phyloP scores from a whole-genome alignment of 2,888 invertebrate genomes.

The Rhagium mordax region DNA sequence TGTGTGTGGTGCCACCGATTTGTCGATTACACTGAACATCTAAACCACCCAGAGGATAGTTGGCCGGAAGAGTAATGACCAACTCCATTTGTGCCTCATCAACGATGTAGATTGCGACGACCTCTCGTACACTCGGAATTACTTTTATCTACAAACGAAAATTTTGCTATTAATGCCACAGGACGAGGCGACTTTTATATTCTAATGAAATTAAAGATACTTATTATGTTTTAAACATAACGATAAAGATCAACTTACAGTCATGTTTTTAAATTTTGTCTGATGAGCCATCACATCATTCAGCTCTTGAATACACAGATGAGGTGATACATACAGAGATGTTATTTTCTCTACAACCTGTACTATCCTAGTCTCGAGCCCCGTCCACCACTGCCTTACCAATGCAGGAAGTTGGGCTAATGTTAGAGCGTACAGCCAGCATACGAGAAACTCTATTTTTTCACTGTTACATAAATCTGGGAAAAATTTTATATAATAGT shows the following conservation, averaged over 20 bases:
- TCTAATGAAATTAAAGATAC: too few species aligned
- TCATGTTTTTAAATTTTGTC: constrained; percentile 77
- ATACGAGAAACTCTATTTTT: constrained; percentile 73
- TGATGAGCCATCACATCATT: constrained; percentile 73
- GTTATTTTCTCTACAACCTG: constrained; percentile 81
- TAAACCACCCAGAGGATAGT: constrained; percentile 88
- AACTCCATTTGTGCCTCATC: constrained; percentile 89
- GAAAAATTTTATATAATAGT: too few species aligned
- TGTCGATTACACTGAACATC: constrained; percentile 80
- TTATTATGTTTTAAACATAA: too few species aligned
- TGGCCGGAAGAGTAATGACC: constrained; percentile 81
- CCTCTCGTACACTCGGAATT: constrained; percentile 82
- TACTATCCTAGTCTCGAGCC: constrained; percentile 76
- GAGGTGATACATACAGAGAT: constrained; percentile 78
- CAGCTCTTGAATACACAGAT: constrained; percentile 79
- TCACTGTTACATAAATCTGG: constrained; percentile 63
- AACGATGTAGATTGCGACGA: constrained; percentile 85
- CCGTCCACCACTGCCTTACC: constrained; percentile 85
- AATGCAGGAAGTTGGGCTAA: constrained; percentile 80
- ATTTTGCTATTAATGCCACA: too few species aligned
- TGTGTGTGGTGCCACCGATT: constrained; percentile 80
- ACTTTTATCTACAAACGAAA: constrained; percentile 84
- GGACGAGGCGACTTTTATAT: too few species aligned
- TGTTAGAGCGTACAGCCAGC: constrained; percentile 78
- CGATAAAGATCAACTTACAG: constrained; percentile 69